Conservation (phyloP, 2,113 vertebrate species). For the Sitta europaea region DNA sequence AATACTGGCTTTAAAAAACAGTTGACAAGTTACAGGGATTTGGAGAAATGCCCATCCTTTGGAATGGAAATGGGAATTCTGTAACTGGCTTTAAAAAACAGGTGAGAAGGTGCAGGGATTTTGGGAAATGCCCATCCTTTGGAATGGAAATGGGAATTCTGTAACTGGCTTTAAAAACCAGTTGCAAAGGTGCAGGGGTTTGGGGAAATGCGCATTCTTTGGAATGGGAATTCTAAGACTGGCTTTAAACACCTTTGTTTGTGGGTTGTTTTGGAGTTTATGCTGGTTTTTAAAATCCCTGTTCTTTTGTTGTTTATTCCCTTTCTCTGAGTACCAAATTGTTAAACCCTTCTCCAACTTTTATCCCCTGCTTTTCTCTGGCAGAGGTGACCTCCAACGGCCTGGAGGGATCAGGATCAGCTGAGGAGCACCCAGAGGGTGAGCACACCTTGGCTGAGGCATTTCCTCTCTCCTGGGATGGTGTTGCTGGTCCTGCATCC, state of each 20-base stretch:
- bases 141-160: not conserved
- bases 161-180: not conserved
- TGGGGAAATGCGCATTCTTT: not conserved
- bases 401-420: not conserved
- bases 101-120: not conserved
- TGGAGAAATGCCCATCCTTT: not conserved
- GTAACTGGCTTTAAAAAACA: not conserved
- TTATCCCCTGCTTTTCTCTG: not conserved
- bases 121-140: not conserved
- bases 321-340: not conserved
- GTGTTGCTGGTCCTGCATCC: accelerated
- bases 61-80: not conserved
- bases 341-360: not conserved
- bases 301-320: not conserved
- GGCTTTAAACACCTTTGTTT: not conserved
- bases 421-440: not conserved
- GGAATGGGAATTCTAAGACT: not conserved
- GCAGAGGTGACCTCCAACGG: not conserved
- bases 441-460: not conserved
- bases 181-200: not conserved
- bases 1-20: not conserved
- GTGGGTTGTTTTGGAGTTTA: not conserved
- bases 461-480: accelerated
- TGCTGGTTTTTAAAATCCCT: not conserved
- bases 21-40: not conserved